phyloP scores from a whole-genome alignment of 2,888 invertebrate species.

The Pristionchus arcanus region DNA sequence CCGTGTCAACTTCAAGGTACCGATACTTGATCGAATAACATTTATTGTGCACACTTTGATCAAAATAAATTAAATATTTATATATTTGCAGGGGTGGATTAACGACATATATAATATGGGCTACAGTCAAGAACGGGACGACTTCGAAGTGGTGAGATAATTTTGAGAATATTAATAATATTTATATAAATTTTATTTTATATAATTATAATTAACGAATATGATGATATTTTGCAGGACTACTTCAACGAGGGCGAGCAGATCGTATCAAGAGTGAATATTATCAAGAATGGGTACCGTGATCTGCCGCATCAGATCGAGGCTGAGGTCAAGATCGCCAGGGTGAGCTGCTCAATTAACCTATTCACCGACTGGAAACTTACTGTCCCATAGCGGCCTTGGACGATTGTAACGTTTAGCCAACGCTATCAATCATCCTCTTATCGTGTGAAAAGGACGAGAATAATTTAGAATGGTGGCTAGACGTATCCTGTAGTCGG shows the following conservation, averaged over 20 bases:
- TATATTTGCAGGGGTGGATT: not conserved
- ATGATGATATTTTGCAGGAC: not conserved
- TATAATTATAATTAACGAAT: too few relatives aligned
- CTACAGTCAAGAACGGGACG: conserved; percentile 34
- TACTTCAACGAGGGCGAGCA: conserved; percentile 49
- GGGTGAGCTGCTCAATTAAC: not conserved
- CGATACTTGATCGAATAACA: not conserved
- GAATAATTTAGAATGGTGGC: too few relatives aligned
- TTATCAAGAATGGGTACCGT: not conserved
- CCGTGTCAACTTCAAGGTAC: conserved; percentile 23
- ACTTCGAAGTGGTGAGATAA: conserved; percentile 9
- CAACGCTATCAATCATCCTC: too few relatives aligned
- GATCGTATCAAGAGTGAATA: conserved; percentile 47
- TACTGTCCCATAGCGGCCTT: too few relatives aligned
- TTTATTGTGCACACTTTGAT: not conserved
- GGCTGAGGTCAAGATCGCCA: conserved; percentile 21
- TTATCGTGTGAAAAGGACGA: too few relatives aligned
- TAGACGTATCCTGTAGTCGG: too few relatives aligned
- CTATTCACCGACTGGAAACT: not conserved
- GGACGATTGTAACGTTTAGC: too few relatives aligned
- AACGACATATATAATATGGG: conserved; percentile 25
- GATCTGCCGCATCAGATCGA: not conserved
- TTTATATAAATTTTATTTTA: too few relatives aligned
- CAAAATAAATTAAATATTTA: too few relatives aligned
- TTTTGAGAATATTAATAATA: not conserved